phyloP scores from a whole-genome alignment of 2,797 vertebrate genomes.

The Sorex maritimensis region DNA sequence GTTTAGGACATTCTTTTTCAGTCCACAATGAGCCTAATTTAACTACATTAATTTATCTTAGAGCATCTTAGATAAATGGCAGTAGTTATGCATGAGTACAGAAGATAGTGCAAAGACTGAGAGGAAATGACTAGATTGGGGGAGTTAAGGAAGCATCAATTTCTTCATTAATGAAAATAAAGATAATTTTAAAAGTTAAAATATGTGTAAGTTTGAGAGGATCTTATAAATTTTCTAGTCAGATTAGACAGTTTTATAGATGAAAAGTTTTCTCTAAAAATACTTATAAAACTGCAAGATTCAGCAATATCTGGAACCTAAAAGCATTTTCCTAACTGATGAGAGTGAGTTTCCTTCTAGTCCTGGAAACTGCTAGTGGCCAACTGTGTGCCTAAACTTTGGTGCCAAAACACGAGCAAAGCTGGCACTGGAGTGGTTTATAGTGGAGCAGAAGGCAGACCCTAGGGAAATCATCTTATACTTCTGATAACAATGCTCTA shows the following conservation, averaged over 20 bases:
- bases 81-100: background rate
- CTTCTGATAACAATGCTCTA: background rate
- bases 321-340: slow-evolving; percentile 64
- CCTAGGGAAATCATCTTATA: background rate
- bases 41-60: background rate
- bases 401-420: slow-evolving; percentile 32
- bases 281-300: background rate
- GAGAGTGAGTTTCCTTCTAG: slow-evolving; percentile 44
- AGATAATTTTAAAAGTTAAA: background rate
- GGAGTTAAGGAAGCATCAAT: background rate
- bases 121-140: background rate
- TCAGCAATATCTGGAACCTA: slow-evolving; percentile 2
- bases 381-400: slow-evolving; percentile 19
- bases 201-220: background rate
- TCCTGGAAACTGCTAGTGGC: slow-evolving; percentile 35
- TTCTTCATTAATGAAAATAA: slow-evolving; percentile 6
- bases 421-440: background rate
- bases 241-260: background rate
- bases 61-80: background rate
- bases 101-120: background rate
- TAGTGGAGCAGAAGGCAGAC: background rate
- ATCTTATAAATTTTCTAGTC: slow-evolving; percentile 13
- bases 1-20: background rate
- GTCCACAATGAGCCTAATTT: background rate
- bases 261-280: background rate